phyloP scores from a whole-genome alignment of 2,113 vertebrate genomes.

The Cyanoderma ruficeps region DNA sequence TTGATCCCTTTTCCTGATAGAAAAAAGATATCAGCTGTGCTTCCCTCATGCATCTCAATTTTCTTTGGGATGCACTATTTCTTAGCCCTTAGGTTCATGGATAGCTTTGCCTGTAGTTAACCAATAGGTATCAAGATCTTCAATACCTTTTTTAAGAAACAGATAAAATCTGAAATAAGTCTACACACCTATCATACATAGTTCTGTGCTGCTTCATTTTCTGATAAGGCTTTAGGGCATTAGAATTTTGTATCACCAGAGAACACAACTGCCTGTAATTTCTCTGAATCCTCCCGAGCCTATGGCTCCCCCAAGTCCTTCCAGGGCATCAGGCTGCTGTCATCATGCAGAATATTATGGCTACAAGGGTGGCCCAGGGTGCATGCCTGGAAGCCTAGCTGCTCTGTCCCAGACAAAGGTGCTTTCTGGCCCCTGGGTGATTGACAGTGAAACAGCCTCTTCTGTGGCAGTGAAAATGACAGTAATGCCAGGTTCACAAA shows the following conservation, averaged over 20 bases:
- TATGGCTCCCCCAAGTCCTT: background rate
- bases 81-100: background rate
- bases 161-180: background rate
- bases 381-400: background rate
- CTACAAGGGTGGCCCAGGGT: background rate
- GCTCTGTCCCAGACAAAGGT: background rate
- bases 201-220: background rate
- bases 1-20: background rate
- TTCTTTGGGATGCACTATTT: background rate
- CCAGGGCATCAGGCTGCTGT: background rate
- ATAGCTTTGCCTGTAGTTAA: background rate
- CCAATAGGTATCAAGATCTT: background rate
- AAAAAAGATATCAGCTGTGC: background rate
- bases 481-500: background rate
- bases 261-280: background rate
- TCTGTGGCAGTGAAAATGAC: background rate
- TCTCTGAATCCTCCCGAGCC: background rate
- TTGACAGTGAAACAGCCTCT: background rate
- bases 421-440: background rate
- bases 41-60: background rate
- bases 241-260: background rate
- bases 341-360: background rate
- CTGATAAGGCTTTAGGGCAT: background rate
- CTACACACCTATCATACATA: background rate
- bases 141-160: background rate